Base-by-base conservation (phyloP, 2,888 invertebrate species). In the Chymomyza amoena region DNA sequence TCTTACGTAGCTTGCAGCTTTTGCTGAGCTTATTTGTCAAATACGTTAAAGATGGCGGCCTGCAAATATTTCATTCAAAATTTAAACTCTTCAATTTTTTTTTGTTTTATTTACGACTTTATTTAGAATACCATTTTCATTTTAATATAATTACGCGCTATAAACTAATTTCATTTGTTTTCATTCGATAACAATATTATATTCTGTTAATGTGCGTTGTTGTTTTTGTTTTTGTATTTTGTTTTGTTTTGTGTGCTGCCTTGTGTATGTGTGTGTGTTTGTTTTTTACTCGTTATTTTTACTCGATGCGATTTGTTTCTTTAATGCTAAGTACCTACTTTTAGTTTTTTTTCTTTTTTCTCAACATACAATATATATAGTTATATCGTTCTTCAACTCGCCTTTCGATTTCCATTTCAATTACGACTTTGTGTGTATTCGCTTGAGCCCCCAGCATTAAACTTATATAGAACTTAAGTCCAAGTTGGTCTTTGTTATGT, bases 51-150 rank as follows among this genome's bases (percentile, higher is more conserved):
- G 39, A 45, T 45, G 39, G 39, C 39, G 39, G 39, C 18, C 54
- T 16, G 4, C 9, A 10, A n/a, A n/a, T n/a, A n/a, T 51, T 7
- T 16, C 1, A 51, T 16, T 54, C 54, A n/a, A n/a, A n/a, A n/a
- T n/a, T n/a, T n/a, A 6, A 52, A 15, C 52, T 18, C 20, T 54
- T 54, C 6, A 15, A n/a, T 52, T 13, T 15, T 56, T 57, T 68
- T 18, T 75, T 56, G 57, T 71, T 85, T 79, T 83, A 75, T 85
- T 80, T 86, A 80, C 69, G 81, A 77, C 75, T 87, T 88, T 88
- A 88, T 87, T 87, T 78, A 78, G 84, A 87, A 88, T 88, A 88
- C 86, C 82, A 84, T 88, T 87, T 82, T 77, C 70, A 80, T 76
- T 84, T 80, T 72, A 39, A 59, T 75, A 72, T 78, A 78, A 72